Percentiles rank a stretch among this genome's conserved stretches.
These are phyloP conservation scores for Corvus moneduloides DNA, from an alignment of 2,113 vertebrate species.

Conservation along the genomic window DNA sequence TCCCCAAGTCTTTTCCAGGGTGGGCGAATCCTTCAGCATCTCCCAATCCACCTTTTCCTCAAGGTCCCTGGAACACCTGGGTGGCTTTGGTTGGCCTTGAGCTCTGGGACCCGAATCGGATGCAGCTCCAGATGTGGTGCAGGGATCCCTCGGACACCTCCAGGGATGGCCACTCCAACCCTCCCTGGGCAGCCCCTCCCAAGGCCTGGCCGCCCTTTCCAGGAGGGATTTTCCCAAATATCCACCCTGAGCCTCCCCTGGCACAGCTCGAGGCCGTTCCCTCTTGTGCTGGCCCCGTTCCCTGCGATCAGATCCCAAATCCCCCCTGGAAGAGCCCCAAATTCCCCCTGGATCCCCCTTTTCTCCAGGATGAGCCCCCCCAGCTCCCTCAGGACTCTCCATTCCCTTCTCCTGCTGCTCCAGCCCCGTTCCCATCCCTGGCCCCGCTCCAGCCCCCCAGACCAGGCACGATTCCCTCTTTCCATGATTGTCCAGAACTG, in stretches of 20 bases:
- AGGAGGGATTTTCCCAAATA: background rate
- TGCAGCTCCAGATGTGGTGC: background rate
- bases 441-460: accelerated
- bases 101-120: accelerated
- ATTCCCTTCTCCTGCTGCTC: accelerated
- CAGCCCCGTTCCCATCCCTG: accelerated
- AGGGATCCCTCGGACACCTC: background rate
- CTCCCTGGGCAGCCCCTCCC: background rate
- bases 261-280: accelerated
- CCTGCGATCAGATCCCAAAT: background rate
- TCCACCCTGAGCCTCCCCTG: background rate
- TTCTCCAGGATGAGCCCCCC: background rate
- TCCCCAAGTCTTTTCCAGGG: background rate
- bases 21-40: background rate
- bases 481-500: background rate
- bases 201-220: background rate
- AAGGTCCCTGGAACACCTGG: background rate
- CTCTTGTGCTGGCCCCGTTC: accelerated
- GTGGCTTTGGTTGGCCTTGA: background rate
- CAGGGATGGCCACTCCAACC: background rate
- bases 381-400: background rate
- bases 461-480: background rate
- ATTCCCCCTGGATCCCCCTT: background rate
- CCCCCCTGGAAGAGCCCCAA: accelerated
- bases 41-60: background rate